A percentile compares a stretch with the other conserved stretches of the same genome.
These are phyloP conservation scores for Quadroppia sp. DNA, from an alignment of 2,888 invertebrate genomes.

Conservation along the genomic window DNA sequence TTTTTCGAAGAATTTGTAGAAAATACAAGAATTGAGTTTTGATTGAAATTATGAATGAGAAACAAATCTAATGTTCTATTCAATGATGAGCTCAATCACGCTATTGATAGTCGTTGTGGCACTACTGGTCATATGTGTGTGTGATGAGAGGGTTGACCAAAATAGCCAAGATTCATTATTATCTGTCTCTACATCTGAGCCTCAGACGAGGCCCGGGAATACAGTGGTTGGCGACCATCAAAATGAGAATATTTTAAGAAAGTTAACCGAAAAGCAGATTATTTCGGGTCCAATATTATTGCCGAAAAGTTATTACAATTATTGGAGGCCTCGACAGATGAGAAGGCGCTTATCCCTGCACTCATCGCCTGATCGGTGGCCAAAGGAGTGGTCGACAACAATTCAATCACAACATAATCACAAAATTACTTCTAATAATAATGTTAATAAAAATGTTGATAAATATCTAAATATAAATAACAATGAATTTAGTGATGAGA, in stretches of 20 bases:
- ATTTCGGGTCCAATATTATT: background rate
- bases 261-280: background rate
- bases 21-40: background rate
- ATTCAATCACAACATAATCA: conserved; percentile 28
- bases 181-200: background rate
- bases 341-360: background rate
- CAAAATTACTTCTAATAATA: conserved; percentile 19
- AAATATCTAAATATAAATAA: background rate
- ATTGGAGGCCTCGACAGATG: conserved; percentile 24
- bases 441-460: background rate
- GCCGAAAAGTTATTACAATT: conserved; percentile 16
- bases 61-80: background rate
- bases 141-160: background rate
- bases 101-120: background rate
- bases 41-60: background rate
- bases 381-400: conserved; percentile 10
- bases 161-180: conserved; percentile 6
- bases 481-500: conserved; percentile 27
- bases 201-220: background rate
- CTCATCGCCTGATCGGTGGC: background rate
- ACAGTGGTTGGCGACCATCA: background rate
- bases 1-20: background rate
- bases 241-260: background rate
- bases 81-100: conserved; percentile 6
- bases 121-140: conserved; percentile 16